These are phyloP conservation scores for Microplitis deprimator DNA, from an alignment of 2,888 invertebrate species.

Conservation along the genomic window DNA sequence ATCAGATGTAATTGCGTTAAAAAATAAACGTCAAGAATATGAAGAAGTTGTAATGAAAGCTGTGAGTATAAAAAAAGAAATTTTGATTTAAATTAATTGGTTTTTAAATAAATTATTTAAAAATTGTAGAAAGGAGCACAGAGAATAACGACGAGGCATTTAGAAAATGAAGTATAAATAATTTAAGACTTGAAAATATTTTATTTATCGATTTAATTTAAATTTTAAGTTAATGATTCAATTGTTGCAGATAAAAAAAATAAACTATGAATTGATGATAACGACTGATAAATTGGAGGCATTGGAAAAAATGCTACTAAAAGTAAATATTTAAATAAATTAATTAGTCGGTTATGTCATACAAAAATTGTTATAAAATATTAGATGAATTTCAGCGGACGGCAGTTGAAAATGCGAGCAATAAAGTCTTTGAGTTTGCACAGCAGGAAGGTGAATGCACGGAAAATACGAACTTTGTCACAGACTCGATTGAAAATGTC, in stretches of 20 bases:
- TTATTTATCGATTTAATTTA: constrained; percentile 8
- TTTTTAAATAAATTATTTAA: constrained; percentile 7
- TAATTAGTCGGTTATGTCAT: not conserved
- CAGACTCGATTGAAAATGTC: constrained; percentile 52
- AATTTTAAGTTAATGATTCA: constrained; percentile 3
- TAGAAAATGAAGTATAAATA: constrained; percentile 60
- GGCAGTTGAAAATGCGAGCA: constrained; percentile 47
- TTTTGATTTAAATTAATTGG: not conserved
- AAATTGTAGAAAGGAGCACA: constrained; percentile 60
- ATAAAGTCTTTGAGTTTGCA: constrained; percentile 41
- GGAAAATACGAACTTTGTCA: constrained; percentile 42
- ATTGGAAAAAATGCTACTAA: constrained; percentile 60
- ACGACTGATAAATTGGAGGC: constrained; percentile 58
- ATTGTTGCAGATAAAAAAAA: constrained; percentile 56
- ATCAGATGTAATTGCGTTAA: constrained; percentile 59
- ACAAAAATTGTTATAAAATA: constrained; percentile 57
- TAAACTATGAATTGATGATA: constrained; percentile 55
- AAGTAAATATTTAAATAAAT: constrained; percentile 56
- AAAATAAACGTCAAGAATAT: constrained; percentile 62
- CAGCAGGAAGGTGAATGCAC: constrained; percentile 41
- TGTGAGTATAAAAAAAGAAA: constrained; percentile 54
- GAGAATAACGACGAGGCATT: constrained; percentile 54
- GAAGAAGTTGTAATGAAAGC: constrained; percentile 63
- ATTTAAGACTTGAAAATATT: constrained; percentile 8
- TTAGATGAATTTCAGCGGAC: constrained; percentile 63